phyloP scores from a whole-genome alignment of 2,113 vertebrate genomes.

The Theristicus caerulescens region DNA sequence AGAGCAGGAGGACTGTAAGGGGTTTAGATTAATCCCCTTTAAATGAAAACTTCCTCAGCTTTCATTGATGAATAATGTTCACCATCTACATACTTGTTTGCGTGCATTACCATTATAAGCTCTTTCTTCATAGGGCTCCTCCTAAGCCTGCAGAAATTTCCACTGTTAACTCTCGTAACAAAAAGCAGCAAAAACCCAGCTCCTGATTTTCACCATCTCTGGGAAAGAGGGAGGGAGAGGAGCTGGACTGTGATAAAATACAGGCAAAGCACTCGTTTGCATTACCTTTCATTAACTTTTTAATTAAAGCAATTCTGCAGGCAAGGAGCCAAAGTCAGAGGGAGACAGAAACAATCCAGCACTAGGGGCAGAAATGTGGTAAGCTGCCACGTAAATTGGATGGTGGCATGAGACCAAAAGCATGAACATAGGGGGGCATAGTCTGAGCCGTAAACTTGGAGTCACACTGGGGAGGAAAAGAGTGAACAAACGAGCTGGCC shows the following conservation, averaged over 20 bases:
- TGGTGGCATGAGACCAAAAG: conserved; percentile 31
- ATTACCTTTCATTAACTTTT: conserved; percentile 62
- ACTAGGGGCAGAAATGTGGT: neutral
- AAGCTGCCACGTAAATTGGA: conserved; percentile 30
- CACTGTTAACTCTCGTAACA: neutral
- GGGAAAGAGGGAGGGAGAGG: conserved; percentile 26
- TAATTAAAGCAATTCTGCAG: conserved; percentile 53
- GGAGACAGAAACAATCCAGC: conserved; percentile 3
- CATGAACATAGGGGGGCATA: neutral
- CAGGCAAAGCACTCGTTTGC: neutral
- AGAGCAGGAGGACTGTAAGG: conserved; percentile 13
- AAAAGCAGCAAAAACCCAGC: neutral
- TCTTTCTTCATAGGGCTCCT: conserved; percentile 20
- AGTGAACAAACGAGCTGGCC: neutral
- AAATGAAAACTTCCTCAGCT: conserved; percentile 64
- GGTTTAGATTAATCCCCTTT: conserved; percentile 64
- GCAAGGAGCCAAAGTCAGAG: conserved; percentile 24
- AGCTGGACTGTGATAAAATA: conserved; percentile 42
- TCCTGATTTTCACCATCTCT: conserved; percentile 27
- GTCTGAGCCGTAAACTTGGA: neutral
- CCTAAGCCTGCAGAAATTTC: conserved; percentile 29
- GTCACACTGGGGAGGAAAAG: neutral
- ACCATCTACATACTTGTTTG: conserved; percentile 2
- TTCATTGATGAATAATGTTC: conserved; percentile 35
- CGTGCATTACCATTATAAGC: neutral